phyloP scores from a whole-genome alignment of 2,888 invertebrate genomes.

The Hydrotaea diabolus region DNA sequence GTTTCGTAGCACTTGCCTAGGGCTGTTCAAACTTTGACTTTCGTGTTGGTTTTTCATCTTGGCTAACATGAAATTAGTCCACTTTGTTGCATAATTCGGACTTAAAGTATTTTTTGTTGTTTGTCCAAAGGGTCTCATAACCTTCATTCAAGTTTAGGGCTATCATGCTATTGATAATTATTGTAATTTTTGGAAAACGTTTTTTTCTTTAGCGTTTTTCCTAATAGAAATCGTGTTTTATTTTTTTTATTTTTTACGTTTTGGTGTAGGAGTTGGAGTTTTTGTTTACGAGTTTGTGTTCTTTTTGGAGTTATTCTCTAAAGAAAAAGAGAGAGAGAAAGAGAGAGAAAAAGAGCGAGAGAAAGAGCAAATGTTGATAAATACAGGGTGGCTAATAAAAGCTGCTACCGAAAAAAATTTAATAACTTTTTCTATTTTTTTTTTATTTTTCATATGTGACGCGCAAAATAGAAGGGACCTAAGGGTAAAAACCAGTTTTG shows the following conservation, averaged over 20 bases:
- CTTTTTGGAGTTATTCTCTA: too few species aligned
- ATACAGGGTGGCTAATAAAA: too few species aligned
- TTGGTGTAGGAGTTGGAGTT: neutral
- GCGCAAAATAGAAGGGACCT: too few species aligned
- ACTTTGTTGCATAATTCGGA: slow-evolving; percentile 26
- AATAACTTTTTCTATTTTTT: too few species aligned
- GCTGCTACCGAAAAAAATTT: too few species aligned
- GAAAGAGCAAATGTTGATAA: too few species aligned
- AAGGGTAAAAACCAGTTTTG: too few species aligned
- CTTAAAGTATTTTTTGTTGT: slow-evolving; percentile 64
- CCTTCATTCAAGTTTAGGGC: slow-evolving; percentile 73
- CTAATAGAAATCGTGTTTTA: slow-evolving; percentile 32
- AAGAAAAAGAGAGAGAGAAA: too few species aligned
- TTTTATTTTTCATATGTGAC: too few species aligned
- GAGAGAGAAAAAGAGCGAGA: too few species aligned
- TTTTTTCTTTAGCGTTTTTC: neutral
- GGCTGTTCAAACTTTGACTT: slow-evolving; percentile 74
- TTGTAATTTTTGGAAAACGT: neutral
- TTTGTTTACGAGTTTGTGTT: slow-evolving; percentile 16
- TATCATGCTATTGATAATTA: slow-evolving; percentile 55
- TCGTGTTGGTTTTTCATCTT: neutral
- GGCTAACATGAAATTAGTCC: slow-evolving; percentile 8
- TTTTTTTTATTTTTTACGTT: neutral
- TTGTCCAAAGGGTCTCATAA: slow-evolving; percentile 67
- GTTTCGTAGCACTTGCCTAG: slow-evolving; percentile 25